Base-by-base conservation (phyloP, 2,888 invertebrate genomes). In the Hemithea aestivaria region DNA sequence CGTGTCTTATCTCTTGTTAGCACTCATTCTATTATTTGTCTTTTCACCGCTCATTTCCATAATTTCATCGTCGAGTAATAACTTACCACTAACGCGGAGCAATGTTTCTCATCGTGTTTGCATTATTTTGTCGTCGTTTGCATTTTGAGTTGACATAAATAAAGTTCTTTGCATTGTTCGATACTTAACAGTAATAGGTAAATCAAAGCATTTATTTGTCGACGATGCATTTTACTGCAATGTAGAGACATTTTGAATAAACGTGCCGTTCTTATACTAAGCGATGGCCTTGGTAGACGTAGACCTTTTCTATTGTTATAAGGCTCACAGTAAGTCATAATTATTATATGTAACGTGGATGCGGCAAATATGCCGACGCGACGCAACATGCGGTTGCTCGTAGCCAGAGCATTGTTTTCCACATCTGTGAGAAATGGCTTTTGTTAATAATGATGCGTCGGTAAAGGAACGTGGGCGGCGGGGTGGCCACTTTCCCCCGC, bases 11-110 rank as follows among this genome's bases (percentile, higher is more conserved):
- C 87, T 84, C 85, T 84, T 85, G 85, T 85, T 84, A 85, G 84
- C 87, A 87, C 87, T 87, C 87, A 79, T 87, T 87, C 83, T 84
- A 80, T 85, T 87, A 87, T 87, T 87, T 87, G 85, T 87, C 83
- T 87, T 85, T 82, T 84, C 78, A 79, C 79, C 81, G 83, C 82
- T 85, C 81, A 87, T 87, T 87, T 85, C 78, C 87, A 87, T 87
- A 87, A 84, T 85, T 82, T 84, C 83, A 84, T 84, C 75, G 76
- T 72, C 73, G 75, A 73, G 70, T 79, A 81, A 85, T 84, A 82
- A 82, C 80, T 81, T 77, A 77, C 76, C 70, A 80, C 82, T 80
- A 76, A 76, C 74, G 70, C 73, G 66, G 62, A 70, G 67, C 71
- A 68, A 48, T 50, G 50, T 74, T 76, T 69, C 74, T 70, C 73